These are phyloP conservation scores for Solen grandis DNA, from an alignment of 1,140 invertebrate species.

Conservation along the genomic window DNA sequence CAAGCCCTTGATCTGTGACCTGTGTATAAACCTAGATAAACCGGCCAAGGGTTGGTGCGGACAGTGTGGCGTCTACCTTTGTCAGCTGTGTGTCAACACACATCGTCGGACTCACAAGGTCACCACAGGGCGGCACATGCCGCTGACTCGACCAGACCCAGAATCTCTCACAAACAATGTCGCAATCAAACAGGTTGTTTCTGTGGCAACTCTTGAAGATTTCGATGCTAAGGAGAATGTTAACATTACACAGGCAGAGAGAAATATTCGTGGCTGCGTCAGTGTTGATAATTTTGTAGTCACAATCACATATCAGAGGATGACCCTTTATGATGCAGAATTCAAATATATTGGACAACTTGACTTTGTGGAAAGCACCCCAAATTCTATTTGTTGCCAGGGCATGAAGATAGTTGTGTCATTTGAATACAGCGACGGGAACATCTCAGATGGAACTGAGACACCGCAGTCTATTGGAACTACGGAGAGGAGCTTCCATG, in stretches of 20 bases:
- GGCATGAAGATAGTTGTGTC: slow-evolving; percentile 30
- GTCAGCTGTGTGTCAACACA: slow-evolving; percentile 14
- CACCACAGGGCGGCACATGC: slow-evolving; percentile 25
- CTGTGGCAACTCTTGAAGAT: slow-evolving; percentile 36
- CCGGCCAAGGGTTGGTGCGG: slow-evolving; percentile 44
- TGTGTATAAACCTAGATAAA: slow-evolving; percentile 24
- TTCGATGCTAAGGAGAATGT: slow-evolving; percentile 23
- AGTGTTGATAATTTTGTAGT: slow-evolving; percentile 33
- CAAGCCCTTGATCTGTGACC: slow-evolving; percentile 29
- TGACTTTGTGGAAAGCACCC: slow-evolving; percentile 7
- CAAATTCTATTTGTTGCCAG: slow-evolving; percentile 32
- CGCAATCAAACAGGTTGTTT: slow-evolving; percentile 28
- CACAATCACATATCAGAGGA: slow-evolving; percentile 10
- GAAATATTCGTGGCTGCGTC: slow-evolving; percentile 32
- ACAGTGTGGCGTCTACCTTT: slow-evolving; percentile 43
- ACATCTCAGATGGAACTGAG: not conserved
- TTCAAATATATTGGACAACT: slow-evolving; percentile 41
- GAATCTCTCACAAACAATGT: slow-evolving; percentile 28
- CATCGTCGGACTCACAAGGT: slow-evolving; percentile 30
- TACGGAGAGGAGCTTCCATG: slow-evolving; percentile 22
- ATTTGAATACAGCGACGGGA: slow-evolving; percentile 10
- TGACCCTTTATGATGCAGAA: slow-evolving; percentile 39
- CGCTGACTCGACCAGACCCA: slow-evolving; percentile 1
- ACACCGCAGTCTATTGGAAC: not conserved
- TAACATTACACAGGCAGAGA: slow-evolving; percentile 16